phyloP scores from a whole-genome alignment of 2,888 invertebrate genomes.

The Tinea pellionella region DNA sequence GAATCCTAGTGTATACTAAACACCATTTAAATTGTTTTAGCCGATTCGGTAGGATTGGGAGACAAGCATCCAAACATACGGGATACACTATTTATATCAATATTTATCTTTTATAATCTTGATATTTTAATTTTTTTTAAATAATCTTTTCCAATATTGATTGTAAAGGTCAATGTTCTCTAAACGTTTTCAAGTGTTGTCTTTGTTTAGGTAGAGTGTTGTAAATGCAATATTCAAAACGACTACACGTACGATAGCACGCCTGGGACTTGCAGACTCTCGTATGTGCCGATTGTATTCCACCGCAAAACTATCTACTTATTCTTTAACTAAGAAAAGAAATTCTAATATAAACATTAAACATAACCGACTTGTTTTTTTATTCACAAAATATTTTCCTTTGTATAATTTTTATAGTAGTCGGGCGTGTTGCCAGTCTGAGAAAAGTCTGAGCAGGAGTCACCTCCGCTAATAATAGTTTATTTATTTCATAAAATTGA shows the following conservation, averaged over 20 bases:
- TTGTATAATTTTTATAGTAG: too few species aligned
- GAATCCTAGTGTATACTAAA: too few species aligned
- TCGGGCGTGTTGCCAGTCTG: too few species aligned
- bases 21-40: too few species aligned
- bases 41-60: too few species aligned
- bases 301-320: not conserved
- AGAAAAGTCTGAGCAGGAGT: too few species aligned
- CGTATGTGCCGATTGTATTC: constrained; percentile 51
- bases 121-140: not conserved
- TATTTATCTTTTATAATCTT: too few species aligned
- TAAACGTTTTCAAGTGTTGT: not conserved
- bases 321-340: not conserved
- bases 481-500: too few species aligned
- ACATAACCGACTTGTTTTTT: not conserved
- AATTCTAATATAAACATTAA: not conserved
- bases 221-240: constrained; percentile 60
- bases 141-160: not conserved
- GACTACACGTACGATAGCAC: constrained; percentile 34
- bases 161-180: not conserved
- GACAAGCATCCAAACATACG: too few species aligned
- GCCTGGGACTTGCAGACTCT: constrained; percentile 40
- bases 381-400: not conserved
- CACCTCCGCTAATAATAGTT: too few species aligned
- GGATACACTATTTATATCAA: too few species aligned
- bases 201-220: not conserved